Base-by-base conservation (phyloP, 1,140 invertebrate species). In the Chrysomallon squamiferum region DNA sequence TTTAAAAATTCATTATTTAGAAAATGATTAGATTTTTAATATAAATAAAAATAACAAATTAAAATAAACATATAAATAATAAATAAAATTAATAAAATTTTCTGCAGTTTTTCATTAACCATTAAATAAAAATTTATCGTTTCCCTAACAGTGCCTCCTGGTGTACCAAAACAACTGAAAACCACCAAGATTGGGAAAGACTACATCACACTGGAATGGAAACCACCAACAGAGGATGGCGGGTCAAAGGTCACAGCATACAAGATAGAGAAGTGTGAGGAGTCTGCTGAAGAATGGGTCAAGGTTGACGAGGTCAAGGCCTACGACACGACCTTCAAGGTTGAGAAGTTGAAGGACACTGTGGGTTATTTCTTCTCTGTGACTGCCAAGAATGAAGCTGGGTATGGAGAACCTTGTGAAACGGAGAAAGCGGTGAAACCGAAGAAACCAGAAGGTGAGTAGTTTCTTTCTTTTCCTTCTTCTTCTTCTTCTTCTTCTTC, bases 121-220 rank as follows among this genome's bases (percentile, higher is more conserved):
- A n/a, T n/a, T n/a, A n/a, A n/a, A n/a, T n/a, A n/a, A n/a, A 20
- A 61, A 25, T 47, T 25, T 61, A 38, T 38, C 5, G 35, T 38
- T 38, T n/a, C 47, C 27, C 15, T 86, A 90, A 92, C 81, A 88
- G 95, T 20, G 89, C 95, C 2, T 94, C 95, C 95, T 18, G 94
- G 94, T 80, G 89, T 95, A 71, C 96, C 97, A 9, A 95, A 97
- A 76, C 91, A 93, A 75, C 95, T 97, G 11, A 93, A 95, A 77
- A 90, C 95, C 0, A 95, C 97, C 77, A 91, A 95, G 65, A 91
- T 98, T 50, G 96, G 94, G 0, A 95, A 93, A 73, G 93, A 96
- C 77, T 95, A 93, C 66, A 95, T 97, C 15, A 96, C 95, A 0
- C 81, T 99, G 2, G 95, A 94, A 2, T 99, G 97, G 97, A 90